A percentile compares a stretch with the other conserved stretches of the same genome.
Evolutionary conservation across 2,888 invertebrate species (phyloP).

Genomic region (Chloromyia formosa): DNA sequence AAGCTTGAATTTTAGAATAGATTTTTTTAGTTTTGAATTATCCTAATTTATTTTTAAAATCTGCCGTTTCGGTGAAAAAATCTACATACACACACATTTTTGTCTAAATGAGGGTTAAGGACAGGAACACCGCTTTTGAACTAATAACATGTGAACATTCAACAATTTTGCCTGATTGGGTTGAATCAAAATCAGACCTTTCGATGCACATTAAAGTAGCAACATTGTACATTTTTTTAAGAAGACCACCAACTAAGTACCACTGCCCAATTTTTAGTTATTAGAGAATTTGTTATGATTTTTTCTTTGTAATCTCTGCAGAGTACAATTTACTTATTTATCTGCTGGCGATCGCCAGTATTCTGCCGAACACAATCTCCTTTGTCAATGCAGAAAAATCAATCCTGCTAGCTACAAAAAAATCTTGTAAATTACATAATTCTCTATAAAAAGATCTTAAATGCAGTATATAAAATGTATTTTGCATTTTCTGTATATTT

Average conservation of each 20-base stretch:
- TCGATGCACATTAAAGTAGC: constrained; percentile 10
- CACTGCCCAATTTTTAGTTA: constrained; percentile 51
- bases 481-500: constrained; percentile 42
- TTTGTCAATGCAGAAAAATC: not conserved
- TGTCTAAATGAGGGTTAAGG: not conserved
- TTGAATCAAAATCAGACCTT: not conserved
- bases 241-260: constrained; percentile 52
- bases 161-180: not conserved
- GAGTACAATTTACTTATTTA: not conserved
- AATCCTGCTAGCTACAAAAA: not conserved
- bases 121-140: constrained; percentile 3
- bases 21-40: not conserved
- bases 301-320: not conserved
- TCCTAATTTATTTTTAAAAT: constrained; percentile 30
- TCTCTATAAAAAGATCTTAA: constrained; percentile 16
- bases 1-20: constrained; percentile 26
- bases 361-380: constrained; percentile 3
- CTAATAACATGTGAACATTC: not conserved
- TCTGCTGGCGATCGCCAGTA: not conserved
- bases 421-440: constrained; percentile 18
- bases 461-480: constrained; percentile 24
- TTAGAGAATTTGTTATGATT: constrained; percentile 21
- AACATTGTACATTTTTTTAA: constrained; percentile 37
- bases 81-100: not conserved
- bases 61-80: constrained; percentile 12